Conservation (phyloP, 2,113 vertebrate species). For the Entomyzon cyanotis region DNA sequence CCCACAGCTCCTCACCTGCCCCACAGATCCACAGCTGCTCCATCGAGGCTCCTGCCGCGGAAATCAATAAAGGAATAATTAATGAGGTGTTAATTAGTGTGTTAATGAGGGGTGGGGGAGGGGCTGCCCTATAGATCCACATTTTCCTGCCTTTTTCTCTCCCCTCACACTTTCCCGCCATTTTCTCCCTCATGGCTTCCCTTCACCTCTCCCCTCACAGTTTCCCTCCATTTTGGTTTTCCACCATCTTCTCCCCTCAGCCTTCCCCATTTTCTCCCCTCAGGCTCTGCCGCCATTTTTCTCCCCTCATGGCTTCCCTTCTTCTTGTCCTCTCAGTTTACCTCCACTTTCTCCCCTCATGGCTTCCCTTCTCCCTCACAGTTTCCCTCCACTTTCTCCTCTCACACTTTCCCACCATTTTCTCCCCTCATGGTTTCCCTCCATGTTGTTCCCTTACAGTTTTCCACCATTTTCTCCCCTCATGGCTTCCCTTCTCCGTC, state of each 20-base stretch:
- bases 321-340: too few species aligned
- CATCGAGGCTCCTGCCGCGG: background rate
- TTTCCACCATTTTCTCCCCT: too few species aligned
- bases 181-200: too few species aligned
- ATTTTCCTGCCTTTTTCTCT: background rate
- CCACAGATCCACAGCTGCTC: background rate
- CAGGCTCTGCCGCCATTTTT: too few species aligned
- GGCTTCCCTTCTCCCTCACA: too few species aligned
- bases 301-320: too few species aligned
- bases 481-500: too few species aligned
- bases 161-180: background rate
- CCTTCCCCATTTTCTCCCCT: too few species aligned
- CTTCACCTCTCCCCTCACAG: too few species aligned
- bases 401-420: background rate
- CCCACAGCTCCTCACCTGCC: background rate
- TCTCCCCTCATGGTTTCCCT: background rate
- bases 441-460: background rate
- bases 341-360: too few species aligned
- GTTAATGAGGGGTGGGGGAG: background rate
- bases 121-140: background rate
- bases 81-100: background rate
- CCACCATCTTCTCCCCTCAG: too few species aligned
- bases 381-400: background rate
- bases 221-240: too few species aligned
- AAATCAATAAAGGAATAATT: background rate